Evolutionary conservation across 2,888 invertebrate species (phyloP).

Genomic region (Trachelus stipa): DNA sequence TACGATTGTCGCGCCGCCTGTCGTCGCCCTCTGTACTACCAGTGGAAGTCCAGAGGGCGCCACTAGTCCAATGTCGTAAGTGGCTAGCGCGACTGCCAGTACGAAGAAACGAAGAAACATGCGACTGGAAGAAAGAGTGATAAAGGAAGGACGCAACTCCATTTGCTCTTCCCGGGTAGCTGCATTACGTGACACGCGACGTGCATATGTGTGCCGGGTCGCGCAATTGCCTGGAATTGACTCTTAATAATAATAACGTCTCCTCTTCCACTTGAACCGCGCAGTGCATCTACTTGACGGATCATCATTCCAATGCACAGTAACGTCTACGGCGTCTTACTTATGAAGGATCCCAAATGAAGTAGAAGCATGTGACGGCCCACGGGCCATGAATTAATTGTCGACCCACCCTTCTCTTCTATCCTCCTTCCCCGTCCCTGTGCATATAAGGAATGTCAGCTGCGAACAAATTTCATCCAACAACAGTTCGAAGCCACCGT

Average conservation of each 20-base stretch:
- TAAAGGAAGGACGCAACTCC: not conserved
- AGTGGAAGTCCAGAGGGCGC: not conserved
- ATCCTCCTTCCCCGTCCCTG: constrained; percentile 4
- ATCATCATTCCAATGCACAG: not conserved
- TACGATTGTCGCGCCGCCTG: not conserved
- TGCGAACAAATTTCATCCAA: constrained; percentile 22
- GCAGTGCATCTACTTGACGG: not conserved
- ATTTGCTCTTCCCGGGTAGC: not conserved
- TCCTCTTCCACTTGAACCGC: not conserved
- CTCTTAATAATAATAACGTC: not conserved
- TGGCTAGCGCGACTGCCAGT: not conserved
- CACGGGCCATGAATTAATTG: constrained; percentile 51
- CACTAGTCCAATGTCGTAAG: not conserved
- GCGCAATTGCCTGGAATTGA: not conserved
- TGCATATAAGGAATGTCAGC: constrained; percentile 46
- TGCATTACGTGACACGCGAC: not conserved
- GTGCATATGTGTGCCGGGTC: not conserved
- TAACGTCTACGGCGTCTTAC: not conserved
- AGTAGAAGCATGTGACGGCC: constrained; percentile 33
- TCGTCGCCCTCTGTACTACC: not conserved
- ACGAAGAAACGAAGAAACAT: too few relatives aligned
- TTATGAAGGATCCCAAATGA: not conserved
- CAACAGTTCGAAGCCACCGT: constrained; percentile 20
- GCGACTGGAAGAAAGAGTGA: not conserved
- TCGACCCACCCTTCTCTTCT: constrained; percentile 33